A percentile compares a stretch with the other conserved stretches of the same genome.
These are phyloP conservation scores for Pararge aegeria DNA, from an alignment of 1,140 invertebrate genomes.

Conservation along the genomic window DNA sequence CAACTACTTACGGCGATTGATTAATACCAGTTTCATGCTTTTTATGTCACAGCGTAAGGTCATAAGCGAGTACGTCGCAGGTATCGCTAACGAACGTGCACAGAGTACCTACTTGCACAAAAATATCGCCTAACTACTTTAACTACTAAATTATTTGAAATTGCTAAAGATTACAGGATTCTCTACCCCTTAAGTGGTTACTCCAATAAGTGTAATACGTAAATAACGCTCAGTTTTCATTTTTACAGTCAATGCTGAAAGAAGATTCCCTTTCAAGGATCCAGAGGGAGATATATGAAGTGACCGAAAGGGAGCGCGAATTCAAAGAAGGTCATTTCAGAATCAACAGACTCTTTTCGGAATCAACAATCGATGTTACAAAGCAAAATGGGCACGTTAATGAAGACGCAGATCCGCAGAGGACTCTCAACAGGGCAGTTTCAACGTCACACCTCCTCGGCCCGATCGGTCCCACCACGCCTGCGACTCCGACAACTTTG, in stretches of 20 bases:
- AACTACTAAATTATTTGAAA: neutral
- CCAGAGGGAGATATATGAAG: constrained; percentile 85
- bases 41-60: constrained; percentile 30
- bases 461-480: constrained; percentile 59
- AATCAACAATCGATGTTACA: constrained; percentile 66
- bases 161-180: too few relatives aligned
- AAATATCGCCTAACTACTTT: neutral
- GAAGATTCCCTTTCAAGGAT: constrained; percentile 83
- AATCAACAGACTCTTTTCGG: constrained; percentile 66
- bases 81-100: neutral
- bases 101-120: neutral
- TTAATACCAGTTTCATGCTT: constrained; percentile 9
- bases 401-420: constrained; percentile 68
- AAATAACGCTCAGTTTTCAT: constrained; percentile 20
- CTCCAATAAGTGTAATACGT: neutral
- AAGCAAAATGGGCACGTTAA: constrained; percentile 66
- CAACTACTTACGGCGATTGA: neutral
- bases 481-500: constrained; percentile 43
- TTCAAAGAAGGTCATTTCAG: constrained; percentile 82
- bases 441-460: constrained; percentile 81
- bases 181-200: too few relatives aligned
- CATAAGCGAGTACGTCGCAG: constrained; percentile 19
- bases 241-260: constrained; percentile 76
- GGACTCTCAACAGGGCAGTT: constrained; percentile 80
- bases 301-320: constrained; percentile 84